These are phyloP conservation scores for Callyntrura sp. DNA, from an alignment of 2,888 invertebrate species.

Conservation along the genomic window DNA sequence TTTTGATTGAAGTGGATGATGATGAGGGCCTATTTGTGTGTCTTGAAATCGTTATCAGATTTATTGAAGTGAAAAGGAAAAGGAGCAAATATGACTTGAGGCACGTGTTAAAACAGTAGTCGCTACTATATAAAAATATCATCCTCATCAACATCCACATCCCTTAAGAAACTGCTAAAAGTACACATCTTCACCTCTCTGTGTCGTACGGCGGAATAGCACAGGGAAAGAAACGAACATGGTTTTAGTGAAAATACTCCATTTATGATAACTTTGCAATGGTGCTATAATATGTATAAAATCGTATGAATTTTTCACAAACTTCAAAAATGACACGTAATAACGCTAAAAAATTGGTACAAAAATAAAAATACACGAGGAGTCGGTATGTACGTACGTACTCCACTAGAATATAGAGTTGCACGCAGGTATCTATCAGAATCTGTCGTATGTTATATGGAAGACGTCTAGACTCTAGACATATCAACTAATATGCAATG, in stretches of 20 bases:
- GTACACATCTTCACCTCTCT: background rate
- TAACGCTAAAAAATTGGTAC: background rate
- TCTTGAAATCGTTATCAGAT: constrained; percentile 60
- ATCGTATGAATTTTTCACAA: constrained; percentile 11
- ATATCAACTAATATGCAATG: too few species aligned
- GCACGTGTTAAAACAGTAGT: constrained; percentile 18
- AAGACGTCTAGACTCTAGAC: background rate
- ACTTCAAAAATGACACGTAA: background rate
- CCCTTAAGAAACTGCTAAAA: background rate
- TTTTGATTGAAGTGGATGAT: constrained; percentile 64
- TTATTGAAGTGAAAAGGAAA: constrained; percentile 61
- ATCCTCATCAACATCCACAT: background rate
- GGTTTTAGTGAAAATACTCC: too few species aligned
- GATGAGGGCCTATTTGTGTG: constrained; percentile 69
- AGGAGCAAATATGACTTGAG: constrained; percentile 47
- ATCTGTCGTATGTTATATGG: background rate
- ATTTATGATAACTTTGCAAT: too few species aligned
- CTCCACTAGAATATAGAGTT: background rate
- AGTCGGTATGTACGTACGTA: background rate
- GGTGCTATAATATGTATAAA: background rate
- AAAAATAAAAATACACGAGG: background rate
- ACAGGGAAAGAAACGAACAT: too few species aligned
- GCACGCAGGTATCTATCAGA: background rate
- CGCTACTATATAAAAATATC: constrained; percentile 19
- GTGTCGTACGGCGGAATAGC: too few species aligned